Base-by-base conservation (phyloP, 2,888 invertebrate genomes). In the Drosophila flavopinicola region DNA sequence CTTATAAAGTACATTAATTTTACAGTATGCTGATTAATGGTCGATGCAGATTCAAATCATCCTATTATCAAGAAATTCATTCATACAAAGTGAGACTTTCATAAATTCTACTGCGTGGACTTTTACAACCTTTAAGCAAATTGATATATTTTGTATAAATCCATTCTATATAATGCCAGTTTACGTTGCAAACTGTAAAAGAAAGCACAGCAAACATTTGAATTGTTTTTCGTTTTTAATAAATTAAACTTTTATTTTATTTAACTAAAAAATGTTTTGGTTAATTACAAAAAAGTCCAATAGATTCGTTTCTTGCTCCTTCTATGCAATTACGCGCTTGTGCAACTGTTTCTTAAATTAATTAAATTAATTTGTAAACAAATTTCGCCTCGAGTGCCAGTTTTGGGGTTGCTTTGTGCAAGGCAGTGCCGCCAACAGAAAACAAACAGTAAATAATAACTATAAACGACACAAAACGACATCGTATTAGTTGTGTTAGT, bases 221-320 rank as follows among this genome's bases (percentile, higher is more conserved):
- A 15, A 10, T 24, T 30, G 11, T 2, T 39, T 60, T 27, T 66
- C 37, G 58, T 66, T 76, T 76, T 76, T 78, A 83, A 87, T 84
- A 84, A 84, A 85, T 84, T 79, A 74, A 82, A 84, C 61, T 73
- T 76, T 84, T 75, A 35, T 82, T 87, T 84, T 80, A 84, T 80
- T 87, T 66, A 85, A 85, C 84, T 86, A 80, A 73, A 68, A 73
- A 82, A 44, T 54, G 68, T 56, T 70, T 64, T 63, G 61, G 87
- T 83, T 83, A 83, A 85, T 85, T 70, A 87, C 83, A 83, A 75
- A 85, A 85, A 83, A 83, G 73, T 85, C 85, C 78, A 85, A 85
- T 73, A 39, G 37, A 33, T 41, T 60, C 51, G 37, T 41, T 13
- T 39, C n/a, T 13, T 41, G 27, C 17, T 17, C 29, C n/a, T n/a